Evolutionary conservation across 37 sponge, comb jelly and placozoan species (phyloP).

Genomic region (Spongilla lacustris): DNA sequence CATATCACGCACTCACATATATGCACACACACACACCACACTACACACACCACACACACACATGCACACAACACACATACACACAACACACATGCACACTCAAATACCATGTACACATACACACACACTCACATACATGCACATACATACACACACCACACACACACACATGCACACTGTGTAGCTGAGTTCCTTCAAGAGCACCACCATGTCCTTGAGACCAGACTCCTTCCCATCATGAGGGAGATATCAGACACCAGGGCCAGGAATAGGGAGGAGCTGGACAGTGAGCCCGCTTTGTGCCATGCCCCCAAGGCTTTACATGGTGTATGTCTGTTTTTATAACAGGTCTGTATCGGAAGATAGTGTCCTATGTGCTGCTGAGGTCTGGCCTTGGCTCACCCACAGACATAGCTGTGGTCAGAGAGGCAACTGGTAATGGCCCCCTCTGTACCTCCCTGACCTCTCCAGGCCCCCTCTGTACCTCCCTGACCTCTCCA

Average conservation of each 20-base stretch:
- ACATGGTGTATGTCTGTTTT: neutral
- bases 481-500: no score
- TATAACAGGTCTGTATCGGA: conserved; percentile 83
- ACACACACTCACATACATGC: neutral
- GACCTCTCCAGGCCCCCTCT: neutral
- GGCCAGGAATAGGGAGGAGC: conserved; percentile 93
- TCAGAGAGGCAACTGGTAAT: conserved; percentile 92
- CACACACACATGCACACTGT: neutral
- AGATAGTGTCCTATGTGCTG: conserved; percentile 92
- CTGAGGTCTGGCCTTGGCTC: conserved; percentile 96
- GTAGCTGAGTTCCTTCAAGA: conserved; percentile 90
- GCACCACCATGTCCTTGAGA: conserved; percentile 88
- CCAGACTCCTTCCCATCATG: conserved; percentile 77
- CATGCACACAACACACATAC: no score
- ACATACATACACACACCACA: neutral
- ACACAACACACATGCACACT: no score
- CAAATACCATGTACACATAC: no score
- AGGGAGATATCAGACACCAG: conserved; percentile 93
- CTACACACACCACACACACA: no score
- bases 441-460: neutral
- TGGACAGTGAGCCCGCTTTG: conserved; percentile 71
- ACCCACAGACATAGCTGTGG: conserved; percentile 93
- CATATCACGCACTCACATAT: no score
- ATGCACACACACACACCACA: no score
- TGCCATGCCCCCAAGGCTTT: neutral